A percentile compares a stretch with the other conserved stretches of the same genome.
These are phyloP conservation scores for Unio pictorum DNA, from an alignment of 2,888 invertebrate genomes.

Conservation along the genomic window DNA sequence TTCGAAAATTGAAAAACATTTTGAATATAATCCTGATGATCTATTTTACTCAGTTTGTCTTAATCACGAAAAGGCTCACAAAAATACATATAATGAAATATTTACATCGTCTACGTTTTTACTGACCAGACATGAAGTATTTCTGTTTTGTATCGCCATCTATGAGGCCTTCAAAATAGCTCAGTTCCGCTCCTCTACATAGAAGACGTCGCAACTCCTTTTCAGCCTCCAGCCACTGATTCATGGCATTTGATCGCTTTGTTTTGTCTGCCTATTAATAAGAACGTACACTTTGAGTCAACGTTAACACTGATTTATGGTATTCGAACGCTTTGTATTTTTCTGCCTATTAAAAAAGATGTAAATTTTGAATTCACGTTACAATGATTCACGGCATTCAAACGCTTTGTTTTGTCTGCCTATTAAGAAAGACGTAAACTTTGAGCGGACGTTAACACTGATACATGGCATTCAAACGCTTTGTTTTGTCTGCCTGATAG, in stretches of 20 bases:
- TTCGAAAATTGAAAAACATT: too few species aligned
- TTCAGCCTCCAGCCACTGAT: constrained; percentile 50
- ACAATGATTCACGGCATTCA: constrained; percentile 19
- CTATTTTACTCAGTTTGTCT: too few species aligned
- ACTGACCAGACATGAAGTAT: constrained; percentile 55
- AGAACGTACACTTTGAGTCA: background rate
- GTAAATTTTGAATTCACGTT: too few species aligned
- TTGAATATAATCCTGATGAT: too few species aligned
- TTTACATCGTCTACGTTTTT: background rate
- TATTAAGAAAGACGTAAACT: constrained; percentile 1
- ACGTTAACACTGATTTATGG: constrained; percentile 31
- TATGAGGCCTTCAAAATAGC: constrained; percentile 51
- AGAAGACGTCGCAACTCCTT: constrained; percentile 49
- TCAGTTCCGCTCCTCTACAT: constrained; percentile 56
- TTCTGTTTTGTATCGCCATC: constrained; percentile 50
- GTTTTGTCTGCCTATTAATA: constrained; percentile 23
- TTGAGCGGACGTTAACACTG: constrained; percentile 14
- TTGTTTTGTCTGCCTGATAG: too few species aligned
- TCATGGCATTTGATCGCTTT: constrained; percentile 20
- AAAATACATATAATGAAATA: background rate
- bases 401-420: constrained; percentile 25
- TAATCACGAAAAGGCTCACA: background rate
- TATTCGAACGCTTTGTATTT: constrained; percentile 6
- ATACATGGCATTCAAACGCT: constrained; percentile 15
- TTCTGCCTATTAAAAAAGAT: too few species aligned